Evolutionary conservation across 2,888 invertebrate species (phyloP), one percentile per base, ranked within the genome.

Genomic region (Neoitamus cyanurus): DNA sequence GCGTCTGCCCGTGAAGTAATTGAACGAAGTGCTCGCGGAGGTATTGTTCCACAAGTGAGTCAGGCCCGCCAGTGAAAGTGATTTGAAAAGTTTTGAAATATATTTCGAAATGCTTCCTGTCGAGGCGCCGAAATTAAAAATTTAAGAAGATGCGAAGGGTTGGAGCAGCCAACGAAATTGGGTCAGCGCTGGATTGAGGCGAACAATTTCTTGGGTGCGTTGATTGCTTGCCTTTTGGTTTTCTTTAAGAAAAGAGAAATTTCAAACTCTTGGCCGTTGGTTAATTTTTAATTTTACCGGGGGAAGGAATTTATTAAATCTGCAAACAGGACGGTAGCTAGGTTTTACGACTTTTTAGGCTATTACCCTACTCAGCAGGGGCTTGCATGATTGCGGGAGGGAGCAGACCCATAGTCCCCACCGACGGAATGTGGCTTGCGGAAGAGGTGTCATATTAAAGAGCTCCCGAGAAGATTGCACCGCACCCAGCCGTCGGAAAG

Each of bases 141-240:
- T 80, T 37, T 58, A 48, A 58, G 58, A 37, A 80, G 75, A 37
- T 70, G 34, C 36, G 28, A 58, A 20, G 78, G 78, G 34, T 34
- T 30, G 25, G 48, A 48, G 20, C 20, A 11, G 58, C 36, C 25
- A 30, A 15, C 42, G 20, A 80, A 80, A 80, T 58, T 80, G 58
- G 78, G 78, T 80, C 78, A 80, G 31, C 78, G 58, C 20, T 30
- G 78, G 78, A 80, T 42, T 80, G 20, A 48, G 58, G 34, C 28
- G 58, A 28, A 9, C 31, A 80, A 80, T 6, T 58, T 58, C 37
- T 28, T 11, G 48, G 78, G 78, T 80, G 58, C 58, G 78, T 80
- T 34, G 37, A 20, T 75, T 75, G 42, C 42, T 75, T 31, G 31
- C 37, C 46, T 58, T 80, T 80, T 80, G 4, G 31, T 6, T 20